phyloP scores from a whole-genome alignment of 2,888 invertebrate genomes.

The Aquatica leii region DNA sequence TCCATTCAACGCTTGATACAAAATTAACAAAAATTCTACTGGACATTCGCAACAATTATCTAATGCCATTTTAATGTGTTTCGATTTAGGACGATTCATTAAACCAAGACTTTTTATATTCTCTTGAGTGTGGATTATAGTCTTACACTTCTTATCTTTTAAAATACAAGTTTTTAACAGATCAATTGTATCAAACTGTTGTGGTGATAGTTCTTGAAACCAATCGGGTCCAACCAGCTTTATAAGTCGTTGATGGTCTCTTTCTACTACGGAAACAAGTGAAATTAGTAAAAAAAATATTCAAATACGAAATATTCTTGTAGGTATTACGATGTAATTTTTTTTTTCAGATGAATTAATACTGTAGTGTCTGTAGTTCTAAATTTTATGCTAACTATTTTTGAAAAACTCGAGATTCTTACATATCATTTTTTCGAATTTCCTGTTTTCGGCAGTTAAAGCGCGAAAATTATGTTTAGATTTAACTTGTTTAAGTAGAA shows the following conservation, averaged over 20 bases:
- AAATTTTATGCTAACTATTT: not conserved
- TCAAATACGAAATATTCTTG: too few relatives aligned
- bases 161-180: slow-evolving; percentile 44
- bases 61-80: slow-evolving; percentile 49
- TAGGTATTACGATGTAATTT: too few relatives aligned
- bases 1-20: slow-evolving; percentile 55
- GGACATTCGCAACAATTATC: slow-evolving; percentile 51
- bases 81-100: slow-evolving; percentile 47
- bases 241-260: too few relatives aligned
- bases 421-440: slow-evolving; percentile 9
- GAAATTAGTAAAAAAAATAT: not conserved
- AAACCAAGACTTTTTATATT: slow-evolving; percentile 52
- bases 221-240: slow-evolving; percentile 52
- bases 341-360: too few relatives aligned
- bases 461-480: not conserved
- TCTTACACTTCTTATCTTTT: slow-evolving; percentile 45
- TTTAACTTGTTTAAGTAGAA: slow-evolving; percentile 37
- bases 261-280: slow-evolving; percentile 33
- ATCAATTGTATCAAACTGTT: slow-evolving; percentile 51
- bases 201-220: slow-evolving; percentile 57
- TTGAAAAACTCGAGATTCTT: not conserved
- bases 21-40: slow-evolving; percentile 55
- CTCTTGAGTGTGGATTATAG: slow-evolving; percentile 48
- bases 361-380: too few relatives aligned
- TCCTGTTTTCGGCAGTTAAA: slow-evolving; percentile 3